Base-by-base conservation (phyloP, 2,113 vertebrate genomes). In the Formicarius rufipectus region DNA sequence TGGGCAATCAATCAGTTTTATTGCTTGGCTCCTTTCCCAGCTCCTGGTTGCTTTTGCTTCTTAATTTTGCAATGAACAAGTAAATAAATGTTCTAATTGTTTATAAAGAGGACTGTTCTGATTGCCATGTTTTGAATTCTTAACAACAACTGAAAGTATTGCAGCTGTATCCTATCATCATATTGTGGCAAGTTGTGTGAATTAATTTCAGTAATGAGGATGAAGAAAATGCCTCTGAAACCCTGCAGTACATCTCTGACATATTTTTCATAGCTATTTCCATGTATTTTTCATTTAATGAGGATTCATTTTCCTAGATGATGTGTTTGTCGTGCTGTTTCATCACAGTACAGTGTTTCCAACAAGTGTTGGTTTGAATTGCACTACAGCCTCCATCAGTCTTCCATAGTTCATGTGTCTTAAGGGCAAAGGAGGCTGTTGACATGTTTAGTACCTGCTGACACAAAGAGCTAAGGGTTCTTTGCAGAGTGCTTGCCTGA, bases 81-180 rank as follows among this genome's bases (percentile, higher is more conserved):
- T 64, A 96, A 96, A 94, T 93, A 87, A 88, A 59, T 92, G 76
- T 96, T 94, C 87, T 86, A 82, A 89, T 93, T 52, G 2, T 76
- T 69, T 86, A 81, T 92, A 80, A 88, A 78, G 68, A 89, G 71
- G 86, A 86, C 74, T 84, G 22, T 87, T 96, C 94, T 95, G 84
- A 89, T 93, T 93, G 88, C 94, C 93, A 83, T 93, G 88, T 96
- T 96, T 91, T 80, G 87, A 96, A 94, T 87, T 96, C 90, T 87
- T 94, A 94, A 84, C 80, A 91, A 28, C 89, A 90, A 78, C 86
- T 94, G 86, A 88, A 81, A 62, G 49, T 92, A 89, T 94, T 94
- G 81, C 52, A 93, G 62, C 75, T 64, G 58, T 90, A 90, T 82
- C 83, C 89, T 93, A 72, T 87, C 80, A 89, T 63, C 86, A 79